Conservation (phyloP, 2,797 vertebrate species). For the Eurystomus glaucurus region DNA sequence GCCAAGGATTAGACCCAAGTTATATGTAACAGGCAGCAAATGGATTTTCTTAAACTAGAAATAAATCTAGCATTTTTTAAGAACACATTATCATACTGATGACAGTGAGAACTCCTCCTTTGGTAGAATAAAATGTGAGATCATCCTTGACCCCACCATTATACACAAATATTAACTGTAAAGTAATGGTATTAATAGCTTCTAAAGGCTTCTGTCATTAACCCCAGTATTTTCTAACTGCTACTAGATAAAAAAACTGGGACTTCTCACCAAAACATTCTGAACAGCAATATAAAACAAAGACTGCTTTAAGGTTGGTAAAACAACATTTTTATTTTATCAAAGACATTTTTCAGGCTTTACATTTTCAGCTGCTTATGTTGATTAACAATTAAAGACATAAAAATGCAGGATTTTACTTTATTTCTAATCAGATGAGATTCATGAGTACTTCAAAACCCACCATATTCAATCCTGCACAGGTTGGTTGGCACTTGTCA, state of each 20-base stretch:
- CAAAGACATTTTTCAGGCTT: neutral
- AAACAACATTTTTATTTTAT: slow-evolving; percentile 4
- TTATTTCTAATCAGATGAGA: neutral
- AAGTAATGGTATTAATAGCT: neutral
- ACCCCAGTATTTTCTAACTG: neutral
- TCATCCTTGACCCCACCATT: neutral
- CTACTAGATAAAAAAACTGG: neutral
- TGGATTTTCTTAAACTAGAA: neutral
- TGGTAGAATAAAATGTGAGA: neutral
- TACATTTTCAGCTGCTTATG: neutral
- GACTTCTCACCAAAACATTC: neutral
- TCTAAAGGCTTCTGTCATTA: neutral
- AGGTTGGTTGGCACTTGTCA: neutral
- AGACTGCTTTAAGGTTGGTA: neutral
- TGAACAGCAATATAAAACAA: neutral
- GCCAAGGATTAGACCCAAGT: neutral
- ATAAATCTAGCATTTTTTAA: neutral
- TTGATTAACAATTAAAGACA: neutral
- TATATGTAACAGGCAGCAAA: neutral
- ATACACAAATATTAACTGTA: neutral
- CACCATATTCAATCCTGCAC: neutral
- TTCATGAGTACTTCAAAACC: neutral
- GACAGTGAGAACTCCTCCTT: neutral
- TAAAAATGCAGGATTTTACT: neutral
- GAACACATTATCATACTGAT: neutral